phyloP scores from a whole-genome alignment of 2,888 invertebrate genomes.

The Campoplex capitator region DNA sequence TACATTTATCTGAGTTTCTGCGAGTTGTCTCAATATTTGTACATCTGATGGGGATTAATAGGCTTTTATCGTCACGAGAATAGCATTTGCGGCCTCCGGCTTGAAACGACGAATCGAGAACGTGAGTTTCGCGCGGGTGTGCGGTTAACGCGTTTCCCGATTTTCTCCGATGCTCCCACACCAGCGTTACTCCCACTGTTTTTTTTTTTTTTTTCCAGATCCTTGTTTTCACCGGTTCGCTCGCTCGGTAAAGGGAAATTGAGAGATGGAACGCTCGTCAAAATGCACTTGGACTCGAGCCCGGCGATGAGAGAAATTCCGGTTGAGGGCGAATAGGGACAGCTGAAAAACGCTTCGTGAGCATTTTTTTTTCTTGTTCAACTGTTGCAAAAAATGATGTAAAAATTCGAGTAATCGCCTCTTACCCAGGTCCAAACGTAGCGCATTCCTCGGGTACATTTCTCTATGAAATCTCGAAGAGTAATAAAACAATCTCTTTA shows the following conservation, averaged over 20 bases:
- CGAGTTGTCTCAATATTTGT: constrained; percentile 16
- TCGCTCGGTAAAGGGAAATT: constrained; percentile 23
- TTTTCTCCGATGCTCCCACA: not conserved
- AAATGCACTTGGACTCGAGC: constrained; percentile 46
- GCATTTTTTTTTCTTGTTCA: constrained; percentile 32
- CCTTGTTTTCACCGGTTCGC: not conserved
- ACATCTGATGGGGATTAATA: constrained; percentile 3
- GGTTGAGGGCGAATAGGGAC: constrained; percentile 6
- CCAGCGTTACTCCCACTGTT: not conserved
- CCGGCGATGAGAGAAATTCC: constrained; percentile 52
- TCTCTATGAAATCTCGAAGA: not conserved
- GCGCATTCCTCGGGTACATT: not conserved
- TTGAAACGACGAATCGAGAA: constrained; percentile 19
- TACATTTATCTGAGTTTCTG: constrained; percentile 2
- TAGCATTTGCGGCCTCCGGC: constrained; percentile 5
- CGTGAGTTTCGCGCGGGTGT: constrained; percentile 22
- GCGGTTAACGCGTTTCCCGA: constrained; percentile 14
- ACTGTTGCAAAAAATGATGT: not conserved
- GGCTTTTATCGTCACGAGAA: constrained; percentile 19
- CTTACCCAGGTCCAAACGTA: not conserved
- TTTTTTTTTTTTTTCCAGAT: not conserved
- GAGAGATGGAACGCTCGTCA: constrained; percentile 42
- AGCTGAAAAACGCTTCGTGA: constrained; percentile 11
- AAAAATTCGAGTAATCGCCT: not conserved
- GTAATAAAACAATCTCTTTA: not conserved